These are phyloP conservation scores for Sturnus vulgaris DNA, from an alignment of 2,113 vertebrate species.

Conservation along the genomic window DNA sequence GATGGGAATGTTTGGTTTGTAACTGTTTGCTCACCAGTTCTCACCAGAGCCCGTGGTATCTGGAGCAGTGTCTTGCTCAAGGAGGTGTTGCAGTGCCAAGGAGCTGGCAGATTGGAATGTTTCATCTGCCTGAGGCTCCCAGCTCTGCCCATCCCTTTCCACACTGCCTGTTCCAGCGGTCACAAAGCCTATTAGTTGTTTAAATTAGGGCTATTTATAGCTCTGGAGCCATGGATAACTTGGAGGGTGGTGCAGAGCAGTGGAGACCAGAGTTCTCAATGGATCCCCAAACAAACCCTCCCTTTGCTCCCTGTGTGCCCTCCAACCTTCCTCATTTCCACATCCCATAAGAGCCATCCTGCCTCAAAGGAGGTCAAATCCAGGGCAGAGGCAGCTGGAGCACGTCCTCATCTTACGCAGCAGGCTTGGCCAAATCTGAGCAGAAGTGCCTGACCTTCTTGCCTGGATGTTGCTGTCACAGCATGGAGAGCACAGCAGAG, in stretches of 20 bases:
- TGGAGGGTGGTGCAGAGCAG: not conserved
- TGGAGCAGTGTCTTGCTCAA: not conserved
- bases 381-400: not conserved
- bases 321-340: not conserved
- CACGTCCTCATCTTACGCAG: accelerated
- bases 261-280: accelerated
- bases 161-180: not conserved
- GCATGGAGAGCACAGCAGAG: not conserved
- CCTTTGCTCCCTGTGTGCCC: not conserved
- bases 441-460: not conserved
- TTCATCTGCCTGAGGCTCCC: not conserved
- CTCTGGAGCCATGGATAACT: not conserved
- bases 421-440: not conserved
- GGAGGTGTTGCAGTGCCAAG: not conserved
- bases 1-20: not conserved
- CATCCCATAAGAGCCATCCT: not conserved
- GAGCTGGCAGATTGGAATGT: not conserved
- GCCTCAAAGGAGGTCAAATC: not conserved
- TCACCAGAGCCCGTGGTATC: accelerated
- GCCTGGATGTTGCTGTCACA: not conserved
- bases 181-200: not conserved
- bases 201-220: not conserved
- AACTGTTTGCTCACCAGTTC: not conserved
- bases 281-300: not conserved
- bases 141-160: not conserved